Base-by-base conservation (phyloP, 2,797 vertebrate species). In the Epinephelus coioides region DNA sequence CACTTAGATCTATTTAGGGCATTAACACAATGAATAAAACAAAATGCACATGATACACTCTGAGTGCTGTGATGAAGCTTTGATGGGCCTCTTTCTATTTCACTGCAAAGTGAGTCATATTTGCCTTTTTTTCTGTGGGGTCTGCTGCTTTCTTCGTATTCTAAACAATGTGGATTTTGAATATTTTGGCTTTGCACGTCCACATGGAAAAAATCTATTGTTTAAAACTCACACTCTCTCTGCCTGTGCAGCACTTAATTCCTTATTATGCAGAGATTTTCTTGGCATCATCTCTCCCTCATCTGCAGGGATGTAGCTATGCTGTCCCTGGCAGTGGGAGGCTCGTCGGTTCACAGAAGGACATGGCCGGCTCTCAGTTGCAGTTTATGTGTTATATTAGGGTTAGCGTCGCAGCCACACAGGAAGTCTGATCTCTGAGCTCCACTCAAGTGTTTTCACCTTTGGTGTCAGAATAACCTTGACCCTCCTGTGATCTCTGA, bases 261-360 rank as follows among this genome's bases (percentile, higher is more conserved):
- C 81, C 61, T 89, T 87, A 83, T 86, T 85, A 83, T 68, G 59
- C 68, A 73, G 79, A 66, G 76, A 87, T 88, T 86, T 87, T 81
- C 73, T 73, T 81, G 82, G 77, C 83, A 61, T 79, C 51, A n/a
- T 83, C 57, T 85, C 54, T 49, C 60, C 44, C 68, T 67, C 73
- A 59, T 85, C 72, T 53, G 67, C 76, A 53, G 68, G 30, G 68
- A 70, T 55, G 44, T 54, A 14, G 43, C 63, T 47, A 13, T 50
- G 43, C 71, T 53, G 62, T 78, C 54, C 47, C 66, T 34, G 64
- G 70, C 77, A 55, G 72, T 44, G 56, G 72, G 44, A 65, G 62
- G 81, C 17, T 49, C 30, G 62, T 66, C 57, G 74, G 77, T 88
- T 83, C 81, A 78, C 47, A 51, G 67, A 64, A 72, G 73, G 85